Conservation (phyloP, 2,113 vertebrate genomes). For the Hippoglossus stenolepis region DNA sequence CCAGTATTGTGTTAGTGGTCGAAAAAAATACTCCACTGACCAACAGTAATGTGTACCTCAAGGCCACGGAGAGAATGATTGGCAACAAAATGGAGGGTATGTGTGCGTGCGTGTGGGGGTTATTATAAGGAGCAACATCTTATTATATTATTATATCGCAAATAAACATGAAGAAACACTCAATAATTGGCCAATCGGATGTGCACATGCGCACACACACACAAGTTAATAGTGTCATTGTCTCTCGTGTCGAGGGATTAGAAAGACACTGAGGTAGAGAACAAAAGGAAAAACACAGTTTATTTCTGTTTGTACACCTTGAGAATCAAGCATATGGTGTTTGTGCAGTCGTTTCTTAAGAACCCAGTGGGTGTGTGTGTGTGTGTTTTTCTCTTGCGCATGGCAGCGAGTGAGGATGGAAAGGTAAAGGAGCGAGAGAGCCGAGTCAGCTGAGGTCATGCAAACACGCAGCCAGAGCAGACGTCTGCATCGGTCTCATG, state of each 20-base stretch:
- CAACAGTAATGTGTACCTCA: slow-evolving; percentile 43
- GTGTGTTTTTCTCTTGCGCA: neutral
- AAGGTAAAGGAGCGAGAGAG: slow-evolving; percentile 2
- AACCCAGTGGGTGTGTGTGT: neutral
- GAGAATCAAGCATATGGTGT: slow-evolving; percentile 49
- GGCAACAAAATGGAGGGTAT: slow-evolving; percentile 12
- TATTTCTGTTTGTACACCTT: slow-evolving; percentile 42
- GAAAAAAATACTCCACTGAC: slow-evolving; percentile 50
- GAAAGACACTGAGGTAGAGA: neutral
- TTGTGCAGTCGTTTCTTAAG: slow-evolving; percentile 56
- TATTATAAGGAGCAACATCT: slow-evolving; percentile 22
- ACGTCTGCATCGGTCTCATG: slow-evolving; percentile 10
- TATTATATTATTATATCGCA: too few relatives aligned
- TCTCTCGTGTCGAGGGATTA: neutral
- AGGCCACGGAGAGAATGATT: slow-evolving; percentile 36
- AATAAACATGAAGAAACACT: neutral
- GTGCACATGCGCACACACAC: neutral
- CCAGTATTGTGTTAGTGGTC: slow-evolving; percentile 54
- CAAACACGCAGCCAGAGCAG: slow-evolving; percentile 2
- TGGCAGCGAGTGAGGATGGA: neutral
- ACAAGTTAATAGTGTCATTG: neutral
- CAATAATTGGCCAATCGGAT: neutral
- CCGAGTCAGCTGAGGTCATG: slow-evolving; percentile 43
- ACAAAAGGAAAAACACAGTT: neutral
- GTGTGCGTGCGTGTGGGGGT: neutral